Percentiles rank a stretch among this genome's conserved stretches.
These are phyloP conservation scores for Athetis lepigone DNA, from an alignment of 2,888 invertebrate species.

Conservation along the genomic window DNA sequence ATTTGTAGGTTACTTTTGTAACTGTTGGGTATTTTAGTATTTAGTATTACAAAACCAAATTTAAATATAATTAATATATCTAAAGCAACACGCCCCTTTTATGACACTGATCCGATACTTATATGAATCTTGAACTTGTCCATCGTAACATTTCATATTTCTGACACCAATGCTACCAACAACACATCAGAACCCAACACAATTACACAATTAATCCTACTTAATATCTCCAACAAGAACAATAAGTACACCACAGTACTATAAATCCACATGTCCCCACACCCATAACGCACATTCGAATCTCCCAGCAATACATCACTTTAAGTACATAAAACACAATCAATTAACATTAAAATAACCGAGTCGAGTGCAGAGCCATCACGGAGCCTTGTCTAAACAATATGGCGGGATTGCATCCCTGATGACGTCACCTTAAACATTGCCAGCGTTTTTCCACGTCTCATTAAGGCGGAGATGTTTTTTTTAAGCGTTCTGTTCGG, in stretches of 20 bases:
- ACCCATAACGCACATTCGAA: conserved; percentile 23
- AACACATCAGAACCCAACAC: too few relatives aligned
- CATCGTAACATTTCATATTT: too few relatives aligned
- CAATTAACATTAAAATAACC: conserved; percentile 67
- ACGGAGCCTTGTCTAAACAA: conserved; percentile 78
- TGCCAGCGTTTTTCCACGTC: conserved; percentile 82
- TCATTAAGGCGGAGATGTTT: conserved; percentile 72
- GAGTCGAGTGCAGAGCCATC: conserved; percentile 50
- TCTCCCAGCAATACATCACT: conserved; percentile 37
- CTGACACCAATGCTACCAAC: too few relatives aligned
- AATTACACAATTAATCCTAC: too few relatives aligned
- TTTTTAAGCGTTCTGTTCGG: conserved; percentile 15
- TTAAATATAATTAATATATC: too few relatives aligned
- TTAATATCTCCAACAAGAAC: conserved; percentile 28
- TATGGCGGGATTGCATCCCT: conserved; percentile 78
- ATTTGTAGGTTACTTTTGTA: too few relatives aligned
- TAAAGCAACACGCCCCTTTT: too few relatives aligned
- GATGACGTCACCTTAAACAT: conserved; percentile 86
- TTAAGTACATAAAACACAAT: conserved; percentile 55
- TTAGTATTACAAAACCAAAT: too few relatives aligned
- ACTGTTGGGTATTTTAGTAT: too few relatives aligned
- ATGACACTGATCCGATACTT: too few relatives aligned
- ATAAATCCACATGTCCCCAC: conserved; percentile 13
- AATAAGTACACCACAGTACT: conserved; percentile 6
- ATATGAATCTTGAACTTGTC: too few relatives aligned